Percentiles rank a stretch among this genome's conserved stretches.
phyloP scores from a whole-genome alignment of 2,113 vertebrate genomes.

The Alligator mississippiensis region DNA sequence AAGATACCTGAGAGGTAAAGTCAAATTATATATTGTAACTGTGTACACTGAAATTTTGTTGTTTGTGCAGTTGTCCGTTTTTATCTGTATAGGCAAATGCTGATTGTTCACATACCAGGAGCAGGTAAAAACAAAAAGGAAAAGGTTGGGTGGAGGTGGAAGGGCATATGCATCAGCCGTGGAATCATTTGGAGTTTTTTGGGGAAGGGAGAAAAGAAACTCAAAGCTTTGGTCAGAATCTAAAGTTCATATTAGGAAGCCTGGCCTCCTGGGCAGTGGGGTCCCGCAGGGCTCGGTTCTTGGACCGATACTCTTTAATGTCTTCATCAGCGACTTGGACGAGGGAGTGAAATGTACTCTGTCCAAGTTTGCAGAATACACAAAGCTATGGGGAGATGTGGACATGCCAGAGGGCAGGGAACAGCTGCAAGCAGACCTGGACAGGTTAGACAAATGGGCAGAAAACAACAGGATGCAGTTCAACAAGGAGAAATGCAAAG shows the following conservation, averaged over 20 bases:
- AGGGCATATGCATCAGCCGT: background rate
- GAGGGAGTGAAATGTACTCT: no score
- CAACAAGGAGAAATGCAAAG: no score
- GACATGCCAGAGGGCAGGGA: no score
- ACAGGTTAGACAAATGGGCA: no score
- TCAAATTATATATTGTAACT: background rate
- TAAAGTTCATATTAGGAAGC: fast-evolving
- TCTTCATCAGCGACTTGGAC: no score
- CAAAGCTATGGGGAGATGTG: no score
- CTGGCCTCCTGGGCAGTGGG: background rate
- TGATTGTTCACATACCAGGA: fast-evolving
- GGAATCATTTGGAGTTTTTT: background rate
- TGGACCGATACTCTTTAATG: no score
- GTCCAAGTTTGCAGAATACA: no score
- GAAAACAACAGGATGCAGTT: no score
- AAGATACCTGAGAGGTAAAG: background rate
- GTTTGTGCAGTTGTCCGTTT: background rate
- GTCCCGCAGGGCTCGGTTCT: no score
- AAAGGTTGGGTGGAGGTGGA: background rate
- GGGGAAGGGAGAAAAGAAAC: background rate
- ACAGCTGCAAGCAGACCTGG: no score
- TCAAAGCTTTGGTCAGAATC: background rate
- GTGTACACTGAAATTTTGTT: background rate
- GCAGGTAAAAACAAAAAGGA: background rate
- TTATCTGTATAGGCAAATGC: background rate